A percentile compares a stretch with the other conserved stretches of the same genome.
Evolutionary conservation across 2,888 invertebrate species (phyloP).

Genomic region (Camponotus fellah): DNA sequence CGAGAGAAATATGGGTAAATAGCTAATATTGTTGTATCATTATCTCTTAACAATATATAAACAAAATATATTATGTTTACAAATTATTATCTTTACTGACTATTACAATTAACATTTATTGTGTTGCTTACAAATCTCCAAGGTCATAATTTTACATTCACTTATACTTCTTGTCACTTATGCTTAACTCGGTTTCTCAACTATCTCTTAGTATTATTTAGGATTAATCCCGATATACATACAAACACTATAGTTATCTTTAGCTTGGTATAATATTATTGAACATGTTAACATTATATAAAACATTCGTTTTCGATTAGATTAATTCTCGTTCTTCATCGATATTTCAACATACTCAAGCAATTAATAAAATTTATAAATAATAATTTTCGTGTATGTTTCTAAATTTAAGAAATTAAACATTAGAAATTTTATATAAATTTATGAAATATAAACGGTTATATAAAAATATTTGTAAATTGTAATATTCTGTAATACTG

Average conservation of each 20-base stretch:
- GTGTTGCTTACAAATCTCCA: neutral
- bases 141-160: neutral
- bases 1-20: neutral
- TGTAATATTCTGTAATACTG: too few species aligned
- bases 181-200: slow-evolving; percentile 12
- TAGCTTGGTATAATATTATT: neutral
- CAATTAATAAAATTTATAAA: neutral
- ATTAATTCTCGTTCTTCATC: neutral
- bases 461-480: too few species aligned
- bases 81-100: too few species aligned
- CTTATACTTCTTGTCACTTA: neutral
- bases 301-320: neutral
- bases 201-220: neutral
- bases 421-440: too few species aligned
- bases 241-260: neutral
- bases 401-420: too few species aligned
- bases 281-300: neutral
- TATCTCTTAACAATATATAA: too few species aligned
- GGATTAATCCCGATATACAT: neutral
- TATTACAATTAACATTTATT: neutral
- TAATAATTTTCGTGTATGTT: neutral
- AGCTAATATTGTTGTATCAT: neutral
- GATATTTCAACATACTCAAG: neutral
- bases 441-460: too few species aligned
- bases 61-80: neutral